Evolutionary conservation across 2,888 invertebrate genomes (phyloP).

Genomic region (Onchidella celtica): DNA sequence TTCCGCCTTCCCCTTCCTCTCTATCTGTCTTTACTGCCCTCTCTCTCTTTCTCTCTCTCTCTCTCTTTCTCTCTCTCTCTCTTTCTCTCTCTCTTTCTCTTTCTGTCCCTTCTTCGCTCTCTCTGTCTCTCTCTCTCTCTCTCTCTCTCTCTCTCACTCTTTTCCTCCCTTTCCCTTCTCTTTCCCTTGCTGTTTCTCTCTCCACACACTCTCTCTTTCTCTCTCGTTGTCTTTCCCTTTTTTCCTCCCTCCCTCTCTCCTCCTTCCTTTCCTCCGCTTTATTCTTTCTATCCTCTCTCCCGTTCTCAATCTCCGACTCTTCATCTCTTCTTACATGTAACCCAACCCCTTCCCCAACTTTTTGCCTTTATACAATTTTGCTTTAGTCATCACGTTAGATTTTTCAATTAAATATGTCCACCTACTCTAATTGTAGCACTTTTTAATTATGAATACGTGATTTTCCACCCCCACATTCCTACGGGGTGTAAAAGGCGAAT

Average conservation of each 20-base stretch:
- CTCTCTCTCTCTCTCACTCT: too few relatives aligned
- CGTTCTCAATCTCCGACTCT: neutral
- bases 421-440: too few relatives aligned
- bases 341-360: constrained; percentile 54
- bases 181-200: neutral
- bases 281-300: neutral
- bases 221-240: neutral
- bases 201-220: neutral
- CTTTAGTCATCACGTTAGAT: too few relatives aligned
- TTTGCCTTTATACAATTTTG: too few relatives aligned
- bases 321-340: constrained; percentile 62
- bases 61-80: neutral
- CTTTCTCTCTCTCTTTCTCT: constrained; percentile 7
- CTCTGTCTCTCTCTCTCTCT: too few relatives aligned
- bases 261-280: neutral
- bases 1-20: too few relatives aligned
- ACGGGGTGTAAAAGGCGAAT: too few relatives aligned
- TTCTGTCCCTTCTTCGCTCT: constrained; percentile 9
- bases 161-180: too few relatives aligned
- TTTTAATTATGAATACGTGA: too few relatives aligned
- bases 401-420: too few relatives aligned
- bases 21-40: too few relatives aligned
- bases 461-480: too few relatives aligned
- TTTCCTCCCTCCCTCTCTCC: neutral
- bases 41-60: constrained; percentile 4